phyloP scores from a whole-genome alignment of 2,888 invertebrate species.

The Heteromyza rotundicornis region DNA sequence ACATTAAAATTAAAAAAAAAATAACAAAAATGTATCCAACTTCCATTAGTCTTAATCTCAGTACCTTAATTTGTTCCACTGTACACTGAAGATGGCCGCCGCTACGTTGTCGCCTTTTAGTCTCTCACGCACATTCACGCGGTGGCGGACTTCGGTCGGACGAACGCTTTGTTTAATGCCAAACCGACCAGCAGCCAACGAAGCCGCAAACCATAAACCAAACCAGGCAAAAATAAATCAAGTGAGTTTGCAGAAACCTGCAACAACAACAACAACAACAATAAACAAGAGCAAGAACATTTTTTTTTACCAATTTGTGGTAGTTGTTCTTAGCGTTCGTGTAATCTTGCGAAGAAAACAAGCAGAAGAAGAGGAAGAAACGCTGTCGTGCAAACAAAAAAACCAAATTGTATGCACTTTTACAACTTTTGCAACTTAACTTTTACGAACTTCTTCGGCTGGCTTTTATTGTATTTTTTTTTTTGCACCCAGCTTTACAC shows the following conservation, averaged over 20 bases:
- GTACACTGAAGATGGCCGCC: background rate
- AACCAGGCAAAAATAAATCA: background rate
- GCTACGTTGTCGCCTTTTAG: background rate
- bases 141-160: background rate
- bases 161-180: background rate
- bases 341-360: background rate
- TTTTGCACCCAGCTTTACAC: background rate
- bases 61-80: too few relatives aligned
- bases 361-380: too few relatives aligned
- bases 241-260: background rate
- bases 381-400: background rate
- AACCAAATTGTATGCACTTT: background rate
- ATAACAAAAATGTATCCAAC: too few relatives aligned
- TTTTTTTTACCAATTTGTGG: too few relatives aligned
- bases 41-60: too few relatives aligned
- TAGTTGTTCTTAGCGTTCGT: background rate
- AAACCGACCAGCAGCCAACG: too few relatives aligned
- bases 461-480: too few relatives aligned
- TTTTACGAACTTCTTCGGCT: background rate
- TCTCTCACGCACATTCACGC: background rate
- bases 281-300: background rate
- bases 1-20: too few relatives aligned
- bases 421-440: background rate
- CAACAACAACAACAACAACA: slow-evolving; percentile 2
- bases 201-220: background rate